Percentiles rank a stretch among this genome's conserved stretches.
These are phyloP conservation scores for Anthonomus grandis DNA, from an alignment of 1,140 invertebrate species.

Conservation along the genomic window DNA sequence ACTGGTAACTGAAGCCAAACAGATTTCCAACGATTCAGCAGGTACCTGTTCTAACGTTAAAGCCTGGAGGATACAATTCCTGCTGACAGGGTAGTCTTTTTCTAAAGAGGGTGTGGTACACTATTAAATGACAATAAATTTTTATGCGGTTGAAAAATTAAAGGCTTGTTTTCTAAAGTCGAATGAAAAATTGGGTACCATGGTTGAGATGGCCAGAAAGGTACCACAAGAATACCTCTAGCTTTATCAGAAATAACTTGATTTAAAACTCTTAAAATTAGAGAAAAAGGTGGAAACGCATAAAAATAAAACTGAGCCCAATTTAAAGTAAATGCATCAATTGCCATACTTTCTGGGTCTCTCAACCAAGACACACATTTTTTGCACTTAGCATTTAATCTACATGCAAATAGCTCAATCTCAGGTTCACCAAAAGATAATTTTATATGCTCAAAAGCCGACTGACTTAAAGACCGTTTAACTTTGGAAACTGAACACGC, in stretches of 20 bases:
- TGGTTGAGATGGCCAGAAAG: too few species aligned
- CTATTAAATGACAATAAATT: neutral
- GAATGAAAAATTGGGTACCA: too few species aligned
- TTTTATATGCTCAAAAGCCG: neutral
- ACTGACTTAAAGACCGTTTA: slow-evolving; percentile 13
- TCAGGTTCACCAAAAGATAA: neutral
- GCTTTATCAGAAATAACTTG: too few species aligned
- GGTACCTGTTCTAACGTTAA: neutral
- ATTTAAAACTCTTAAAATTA: too few species aligned
- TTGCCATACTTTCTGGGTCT: slow-evolving; percentile 26
- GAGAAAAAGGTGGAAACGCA: slow-evolving; percentile 43
- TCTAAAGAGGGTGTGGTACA: slow-evolving; percentile 11
- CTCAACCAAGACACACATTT: slow-evolving; percentile 33
- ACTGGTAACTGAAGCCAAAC: slow-evolving; percentile 8
- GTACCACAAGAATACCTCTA: too few species aligned
- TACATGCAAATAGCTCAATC: neutral
- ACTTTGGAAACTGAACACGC: slow-evolving; percentile 26
- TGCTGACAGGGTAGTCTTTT: slow-evolving; percentile 17
- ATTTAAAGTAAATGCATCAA: slow-evolving; percentile 39
- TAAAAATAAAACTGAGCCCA: slow-evolving; percentile 36
- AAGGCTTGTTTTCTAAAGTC: too few species aligned
- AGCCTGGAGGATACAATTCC: slow-evolving; percentile 17
- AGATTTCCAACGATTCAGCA: slow-evolving; percentile 8
- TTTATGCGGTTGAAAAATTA: too few species aligned
- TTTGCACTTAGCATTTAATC: neutral